phyloP scores from a whole-genome alignment of 2,113 vertebrate species.

The Brachyhypopomus gauderio region DNA sequence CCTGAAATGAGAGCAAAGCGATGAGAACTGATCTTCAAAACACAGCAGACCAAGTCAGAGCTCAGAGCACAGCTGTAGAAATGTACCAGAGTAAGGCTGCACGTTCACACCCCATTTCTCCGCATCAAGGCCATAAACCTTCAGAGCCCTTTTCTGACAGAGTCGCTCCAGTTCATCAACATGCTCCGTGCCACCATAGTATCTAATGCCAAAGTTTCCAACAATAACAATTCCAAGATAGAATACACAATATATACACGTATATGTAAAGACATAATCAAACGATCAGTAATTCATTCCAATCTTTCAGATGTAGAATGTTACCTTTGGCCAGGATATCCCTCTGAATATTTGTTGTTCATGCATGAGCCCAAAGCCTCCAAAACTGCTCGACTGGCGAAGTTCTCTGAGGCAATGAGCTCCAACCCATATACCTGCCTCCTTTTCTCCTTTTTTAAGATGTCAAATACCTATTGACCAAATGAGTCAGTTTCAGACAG shows the following conservation, averaged over 20 bases:
- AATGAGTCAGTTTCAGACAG: conserved; percentile 28
- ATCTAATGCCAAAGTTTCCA: conserved; percentile 70
- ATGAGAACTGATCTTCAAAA: neutral
- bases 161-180: conserved; percentile 91
- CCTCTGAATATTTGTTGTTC: conserved; percentile 99
- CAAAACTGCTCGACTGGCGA: conserved; percentile 91
- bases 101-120: conserved; percentile 93
- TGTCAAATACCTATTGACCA: conserved; percentile 80
- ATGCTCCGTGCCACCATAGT: conserved; percentile 92
- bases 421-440: conserved; percentile 89
- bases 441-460: conserved; percentile 93
- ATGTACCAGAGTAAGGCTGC: conserved; percentile 94
- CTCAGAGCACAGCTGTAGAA: neutral
- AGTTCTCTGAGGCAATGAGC: conserved; percentile 95
- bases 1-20: conserved; percentile 69
- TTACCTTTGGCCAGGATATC: conserved; percentile 95
- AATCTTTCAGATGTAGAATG: neutral
- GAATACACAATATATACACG: no score
- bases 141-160: conserved; percentile 90
- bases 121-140: conserved; percentile 82
- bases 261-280: neutral
- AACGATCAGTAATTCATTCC: neutral
- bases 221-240: neutral
- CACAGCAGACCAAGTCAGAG: neutral
- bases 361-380: conserved; percentile 96